A percentile compares a stretch with the other conserved stretches of the same genome.
Conservation (phyloP, 1,140 invertebrate species). For the Psix sp. region DNA sequence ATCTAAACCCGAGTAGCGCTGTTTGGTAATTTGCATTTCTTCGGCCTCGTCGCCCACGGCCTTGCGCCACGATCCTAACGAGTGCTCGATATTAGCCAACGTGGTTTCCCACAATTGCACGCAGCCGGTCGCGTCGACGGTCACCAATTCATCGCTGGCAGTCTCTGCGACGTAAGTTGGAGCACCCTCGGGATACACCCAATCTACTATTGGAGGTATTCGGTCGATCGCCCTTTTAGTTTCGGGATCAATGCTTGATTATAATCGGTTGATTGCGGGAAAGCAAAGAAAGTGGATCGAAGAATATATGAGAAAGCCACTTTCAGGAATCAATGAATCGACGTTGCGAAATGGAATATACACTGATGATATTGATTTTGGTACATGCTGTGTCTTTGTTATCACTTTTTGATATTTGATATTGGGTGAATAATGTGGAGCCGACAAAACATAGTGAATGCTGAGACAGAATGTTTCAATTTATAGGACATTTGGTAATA, state of each 20-base stretch:
- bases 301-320: too few relatives aligned
- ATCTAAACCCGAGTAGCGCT: slow-evolving; percentile 84
- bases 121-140: slow-evolving; percentile 80
- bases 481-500: too few relatives aligned
- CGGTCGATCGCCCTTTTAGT: slow-evolving; percentile 58
- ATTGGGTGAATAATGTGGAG: too few relatives aligned
- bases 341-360: too few relatives aligned
- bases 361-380: too few relatives aligned
- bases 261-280: slow-evolving; percentile 1
- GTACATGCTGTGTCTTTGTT: too few relatives aligned
- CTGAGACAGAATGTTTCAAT: too few relatives aligned
- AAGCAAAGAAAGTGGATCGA: background rate
- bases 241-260: slow-evolving; percentile 24
- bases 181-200: slow-evolving; percentile 73
- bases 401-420: too few relatives aligned
- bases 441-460: too few relatives aligned
- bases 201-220: slow-evolving; percentile 61
- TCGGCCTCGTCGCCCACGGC: slow-evolving; percentile 76
- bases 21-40: slow-evolving; percentile 84
- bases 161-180: slow-evolving; percentile 64
- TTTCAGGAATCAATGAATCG: too few relatives aligned
- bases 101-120: slow-evolving; percentile 81
- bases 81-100: slow-evolving; percentile 73
- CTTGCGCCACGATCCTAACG: slow-evolving; percentile 70
- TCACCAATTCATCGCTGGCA: slow-evolving; percentile 75